Conservation (phyloP, 2,888 invertebrate genomes). For the Orchesella flavescens region DNA sequence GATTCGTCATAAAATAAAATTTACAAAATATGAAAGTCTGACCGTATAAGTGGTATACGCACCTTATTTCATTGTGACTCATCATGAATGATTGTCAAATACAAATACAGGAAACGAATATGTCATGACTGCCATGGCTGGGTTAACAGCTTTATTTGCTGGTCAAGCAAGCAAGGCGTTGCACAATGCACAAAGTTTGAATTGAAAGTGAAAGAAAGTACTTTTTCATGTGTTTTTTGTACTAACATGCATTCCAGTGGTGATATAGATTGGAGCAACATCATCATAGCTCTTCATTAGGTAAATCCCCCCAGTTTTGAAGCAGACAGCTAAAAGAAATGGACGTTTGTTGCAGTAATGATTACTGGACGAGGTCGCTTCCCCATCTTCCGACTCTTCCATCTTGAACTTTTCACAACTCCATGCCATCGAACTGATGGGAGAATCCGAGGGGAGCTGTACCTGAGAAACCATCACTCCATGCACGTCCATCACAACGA, state of each 20-base stretch:
- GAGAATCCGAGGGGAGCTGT: slow-evolving; percentile 85
- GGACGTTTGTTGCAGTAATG: slow-evolving; percentile 70
- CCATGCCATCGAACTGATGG: slow-evolving; percentile 95
- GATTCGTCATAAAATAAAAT: too few relatives aligned
- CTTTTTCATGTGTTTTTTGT: neutral
- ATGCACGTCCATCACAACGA: slow-evolving; percentile 97
- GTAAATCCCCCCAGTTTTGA: slow-evolving; percentile 92
- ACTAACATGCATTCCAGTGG: slow-evolving; percentile 78
- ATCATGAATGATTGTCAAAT: too few relatives aligned
- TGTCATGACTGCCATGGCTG: too few relatives aligned
- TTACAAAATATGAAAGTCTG: too few relatives aligned
- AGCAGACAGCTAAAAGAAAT: slow-evolving; percentile 73
- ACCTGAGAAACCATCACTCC: slow-evolving; percentile 96
- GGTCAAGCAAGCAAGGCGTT: too few relatives aligned
- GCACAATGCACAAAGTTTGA: too few relatives aligned
- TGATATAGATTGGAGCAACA: slow-evolving; percentile 89
- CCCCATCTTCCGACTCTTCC: slow-evolving; percentile 91
- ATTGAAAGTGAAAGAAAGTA: too few relatives aligned
- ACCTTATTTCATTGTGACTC: too few relatives aligned
- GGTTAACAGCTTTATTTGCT: too few relatives aligned
- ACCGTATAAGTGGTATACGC: too few relatives aligned
- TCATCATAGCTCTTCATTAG: slow-evolving; percentile 94
- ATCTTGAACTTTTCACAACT: slow-evolving; percentile 98
- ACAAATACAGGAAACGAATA: too few relatives aligned
- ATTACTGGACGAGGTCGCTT: slow-evolving; percentile 73